Percentiles rank a stretch among this genome's conserved stretches.
phyloP scores from a whole-genome alignment of 2,888 invertebrate genomes.

The Sarcophaga variegata region DNA sequence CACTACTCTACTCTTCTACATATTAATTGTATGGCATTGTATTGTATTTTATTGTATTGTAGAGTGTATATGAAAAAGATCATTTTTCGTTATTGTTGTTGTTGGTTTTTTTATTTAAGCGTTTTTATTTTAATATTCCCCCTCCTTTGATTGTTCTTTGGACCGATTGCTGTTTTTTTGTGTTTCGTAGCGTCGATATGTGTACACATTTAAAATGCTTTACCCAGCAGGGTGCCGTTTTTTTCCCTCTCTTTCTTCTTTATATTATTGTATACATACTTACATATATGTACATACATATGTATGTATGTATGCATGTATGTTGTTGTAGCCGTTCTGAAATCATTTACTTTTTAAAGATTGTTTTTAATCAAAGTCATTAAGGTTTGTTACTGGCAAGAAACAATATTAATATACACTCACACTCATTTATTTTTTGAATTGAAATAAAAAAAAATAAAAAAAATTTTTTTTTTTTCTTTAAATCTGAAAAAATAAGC shows the following conservation, averaged over 20 bases:
- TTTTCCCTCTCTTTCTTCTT: slow-evolving; percentile 22
- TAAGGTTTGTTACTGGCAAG: slow-evolving; percentile 68
- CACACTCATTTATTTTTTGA: slow-evolving; percentile 22
- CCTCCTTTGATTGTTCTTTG: slow-evolving; percentile 39
- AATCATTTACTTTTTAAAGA: slow-evolving; percentile 69
- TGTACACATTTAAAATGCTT: slow-evolving; percentile 68
- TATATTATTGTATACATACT: background rate
- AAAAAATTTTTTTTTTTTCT: background rate
- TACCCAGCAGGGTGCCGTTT: slow-evolving; percentile 69
- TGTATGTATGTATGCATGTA: background rate
- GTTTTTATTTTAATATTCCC: slow-evolving; percentile 37
- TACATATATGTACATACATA: background rate
- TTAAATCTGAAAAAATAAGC: background rate
- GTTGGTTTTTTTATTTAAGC: background rate
- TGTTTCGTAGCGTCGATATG: background rate
- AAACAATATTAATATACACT: slow-evolving; percentile 58
- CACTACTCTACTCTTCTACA: slow-evolving; percentile 41
- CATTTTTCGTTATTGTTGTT: slow-evolving; percentile 39
- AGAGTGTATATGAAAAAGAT: slow-evolving; percentile 45
- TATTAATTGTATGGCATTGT: slow-evolving; percentile 30
- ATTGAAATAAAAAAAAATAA: background rate
- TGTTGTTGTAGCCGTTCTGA: slow-evolving; percentile 45
- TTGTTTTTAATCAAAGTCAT: slow-evolving; percentile 70
- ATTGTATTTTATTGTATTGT: slow-evolving; percentile 1
- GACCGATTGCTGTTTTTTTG: slow-evolving; percentile 7